Base-by-base conservation (phyloP, 53 echinoderm and acorn worm species). In the Pentamera pediparva region DNA sequence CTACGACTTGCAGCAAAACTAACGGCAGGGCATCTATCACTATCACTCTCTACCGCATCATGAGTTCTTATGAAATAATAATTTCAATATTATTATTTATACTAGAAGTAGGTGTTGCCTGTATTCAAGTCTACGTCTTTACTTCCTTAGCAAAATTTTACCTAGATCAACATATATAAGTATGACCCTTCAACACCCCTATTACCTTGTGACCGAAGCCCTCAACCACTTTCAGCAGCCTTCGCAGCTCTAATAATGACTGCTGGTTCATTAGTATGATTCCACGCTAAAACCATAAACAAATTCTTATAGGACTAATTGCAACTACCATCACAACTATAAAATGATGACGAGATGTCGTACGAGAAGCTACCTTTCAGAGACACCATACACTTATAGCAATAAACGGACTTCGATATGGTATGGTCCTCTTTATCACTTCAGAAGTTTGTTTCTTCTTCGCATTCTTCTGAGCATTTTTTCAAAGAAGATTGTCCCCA, bases 161-260 rank as follows among this genome's bases (percentile, higher is more conserved):
- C 37, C 63, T 81, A 51, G 52, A 51, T 25, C 52, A 51, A 51
- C 19, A 51, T 13, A 51, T 51, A 51, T 79, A 85, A 58, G 39
- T 74, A 75, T 79, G 75, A 63, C 65, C 48, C 85, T 79, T 65
- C 85, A 85, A 75, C 85, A 86, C 74, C 82, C 82, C 7, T 86
- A 59, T 55, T 82, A 86, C 67, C 55, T 86, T 25, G 82, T 86
- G 87, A 86, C 43, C 87, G 63, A 82, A 86, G 87, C 11, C 87
- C 82, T 0, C 82, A 82, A 57, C 87, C 87, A 5, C 12, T 86
- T 35, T 72, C 82, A 37, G 82, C 77, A 9, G 87, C 87, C 4
- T 60, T 86, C 0, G 71, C 82, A 8, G 87, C 77, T 2, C 24
- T 86, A 19, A 82, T 77, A 71, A 77, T 81, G 65, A 82, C 82